These are phyloP conservation scores for Bujurquina vittata DNA, from an alignment of 2,113 vertebrate genomes.

Conservation along the genomic window DNA sequence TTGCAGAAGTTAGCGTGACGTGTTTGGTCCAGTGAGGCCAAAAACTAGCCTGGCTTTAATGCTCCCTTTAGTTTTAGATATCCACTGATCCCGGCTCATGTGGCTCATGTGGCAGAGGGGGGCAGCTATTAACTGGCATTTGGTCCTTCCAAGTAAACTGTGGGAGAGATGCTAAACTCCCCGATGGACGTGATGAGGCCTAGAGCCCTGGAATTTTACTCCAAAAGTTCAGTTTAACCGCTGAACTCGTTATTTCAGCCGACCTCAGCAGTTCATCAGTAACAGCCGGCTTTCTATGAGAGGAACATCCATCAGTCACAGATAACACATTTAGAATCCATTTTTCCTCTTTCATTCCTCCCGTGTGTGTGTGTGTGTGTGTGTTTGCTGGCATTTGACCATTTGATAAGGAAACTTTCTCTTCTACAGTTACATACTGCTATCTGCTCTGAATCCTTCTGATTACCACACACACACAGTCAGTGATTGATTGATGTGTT, in stretches of 20 bases:
- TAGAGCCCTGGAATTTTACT: not conserved
- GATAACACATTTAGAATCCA: too few species aligned
- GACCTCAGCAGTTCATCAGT: not conserved
- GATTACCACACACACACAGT: not conserved
- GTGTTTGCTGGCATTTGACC: not conserved
- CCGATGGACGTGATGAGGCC: not conserved
- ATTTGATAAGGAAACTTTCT: slow-evolving; percentile 33
- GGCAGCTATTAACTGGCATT: not conserved
- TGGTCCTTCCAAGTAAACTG: accelerated
- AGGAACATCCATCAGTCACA: too few species aligned
- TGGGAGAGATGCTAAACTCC: accelerated
- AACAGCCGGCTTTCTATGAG: not conserved
- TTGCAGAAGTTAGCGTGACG: not conserved
- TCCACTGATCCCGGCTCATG: not conserved
- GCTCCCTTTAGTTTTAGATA: not conserved
- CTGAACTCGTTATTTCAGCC: not conserved
- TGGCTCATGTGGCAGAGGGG: not conserved
- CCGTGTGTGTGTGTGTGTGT: not conserved
- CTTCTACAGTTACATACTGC: slow-evolving; percentile 30
- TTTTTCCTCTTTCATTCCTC: too few species aligned
- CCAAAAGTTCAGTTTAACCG: not conserved
- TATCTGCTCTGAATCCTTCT: slow-evolving; percentile 4
- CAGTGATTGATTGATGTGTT: slow-evolving; percentile 38
- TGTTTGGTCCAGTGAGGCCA: not conserved
- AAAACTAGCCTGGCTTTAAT: not conserved